Evolutionary conservation across 2,797 vertebrate species (phyloP).

Genomic region (Caiman crocodilus): DNA sequence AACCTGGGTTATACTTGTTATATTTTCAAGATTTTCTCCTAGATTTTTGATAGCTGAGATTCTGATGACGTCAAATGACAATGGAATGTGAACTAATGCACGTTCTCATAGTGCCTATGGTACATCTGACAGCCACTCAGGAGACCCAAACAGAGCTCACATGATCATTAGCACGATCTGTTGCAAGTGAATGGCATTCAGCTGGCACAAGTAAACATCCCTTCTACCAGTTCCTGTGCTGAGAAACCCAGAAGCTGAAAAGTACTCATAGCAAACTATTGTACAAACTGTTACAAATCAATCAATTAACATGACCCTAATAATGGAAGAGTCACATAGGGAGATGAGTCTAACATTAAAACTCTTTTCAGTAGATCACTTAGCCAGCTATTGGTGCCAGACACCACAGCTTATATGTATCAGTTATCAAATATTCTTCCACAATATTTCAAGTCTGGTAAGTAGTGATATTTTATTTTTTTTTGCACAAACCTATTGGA

Average conservation of each 20-base stretch:
- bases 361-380: neutral
- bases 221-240: neutral
- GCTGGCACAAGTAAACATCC: neutral
- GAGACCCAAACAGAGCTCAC: neutral
- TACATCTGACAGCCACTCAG: neutral
- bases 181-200: neutral
- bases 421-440: neutral
- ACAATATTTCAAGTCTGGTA: neutral
- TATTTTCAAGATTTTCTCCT: neutral
- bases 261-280: neutral
- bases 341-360: neutral
- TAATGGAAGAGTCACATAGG: neutral
- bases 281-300: neutral
- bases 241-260: neutral
- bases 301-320: neutral
- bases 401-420: neutral
- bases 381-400: neutral
- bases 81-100: neutral
- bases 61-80: neutral
- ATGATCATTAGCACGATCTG: neutral
- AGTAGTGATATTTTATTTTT: neutral
- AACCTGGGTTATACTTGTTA: neutral
- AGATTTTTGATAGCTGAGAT: neutral
- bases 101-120: neutral
- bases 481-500: neutral